Base-by-base conservation (phyloP, 2,888 invertebrate genomes). In the Melipona bicolor region DNA sequence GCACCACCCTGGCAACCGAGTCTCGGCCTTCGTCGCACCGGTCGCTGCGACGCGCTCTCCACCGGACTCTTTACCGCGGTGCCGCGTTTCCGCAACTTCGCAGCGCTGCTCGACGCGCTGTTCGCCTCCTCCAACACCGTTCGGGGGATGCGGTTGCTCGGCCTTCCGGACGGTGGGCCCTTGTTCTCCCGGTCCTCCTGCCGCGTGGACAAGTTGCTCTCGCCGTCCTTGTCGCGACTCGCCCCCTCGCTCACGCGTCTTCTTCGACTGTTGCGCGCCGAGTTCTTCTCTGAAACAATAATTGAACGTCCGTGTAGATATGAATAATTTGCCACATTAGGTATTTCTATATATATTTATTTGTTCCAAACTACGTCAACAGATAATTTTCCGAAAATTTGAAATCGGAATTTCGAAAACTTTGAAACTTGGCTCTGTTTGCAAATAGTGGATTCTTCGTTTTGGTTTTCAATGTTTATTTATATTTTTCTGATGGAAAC, bases 111-210 rank as follows among this genome's bases (percentile, higher is more conserved):
- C 32, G 93, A 77, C 49, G 91, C 89, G 73, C 90, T 91, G 81
- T 93, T 94, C 13, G 94, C 91, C 75, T 94, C 94, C 56, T 93
- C 94, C 59, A 94, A 87, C 27, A 94, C 93, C 19, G 93, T 92
- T 27, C 93, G 89, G 4, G 91, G 87, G 19, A 92, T 91, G n/a
- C 93, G 91, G 79, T 92, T 93, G 52, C 91, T 89, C 9, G 92
- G 91, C 79, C 92, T 91, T 24, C 94, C 93, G 0, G 91, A 80
- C 43, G 92, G 86, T 27, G 94, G 94, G 5, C 94, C 94, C 82
- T 94, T 94, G 90, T 94, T 94, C 81, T 94, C 94, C 0, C 94
- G 91, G 65, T 94, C 94, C 77, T 94, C 94, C 52, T 92, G 93
- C 4, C 92, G 91, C 56, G 92, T 91, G 70, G 92, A 91, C 54